phyloP scores from a whole-genome alignment of 2,113 vertebrate genomes.

The Mustela lutreola region DNA sequence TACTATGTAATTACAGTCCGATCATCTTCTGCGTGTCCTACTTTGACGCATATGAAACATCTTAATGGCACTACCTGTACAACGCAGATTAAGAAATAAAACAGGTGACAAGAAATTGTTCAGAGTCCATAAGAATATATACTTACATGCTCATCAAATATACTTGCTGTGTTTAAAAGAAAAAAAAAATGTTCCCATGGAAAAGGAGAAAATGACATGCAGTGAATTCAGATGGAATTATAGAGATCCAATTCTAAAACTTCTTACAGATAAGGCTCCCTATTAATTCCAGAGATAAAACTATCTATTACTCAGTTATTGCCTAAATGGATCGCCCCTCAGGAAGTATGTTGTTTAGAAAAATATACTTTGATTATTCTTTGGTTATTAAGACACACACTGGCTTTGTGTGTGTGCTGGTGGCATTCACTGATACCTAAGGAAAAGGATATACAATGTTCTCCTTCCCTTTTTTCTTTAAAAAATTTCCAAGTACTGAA shows the following conservation, averaged over 20 bases:
- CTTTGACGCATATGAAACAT: slow-evolving; percentile 75
- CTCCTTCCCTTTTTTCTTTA: not conserved
- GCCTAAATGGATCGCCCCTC: not conserved
- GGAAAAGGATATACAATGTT: not conserved
- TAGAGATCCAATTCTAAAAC: not conserved
- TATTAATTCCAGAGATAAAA: not conserved
- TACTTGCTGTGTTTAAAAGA: not conserved
- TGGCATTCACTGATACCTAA: not conserved
- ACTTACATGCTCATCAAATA: slow-evolving; percentile 6
- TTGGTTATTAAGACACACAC: not conserved
- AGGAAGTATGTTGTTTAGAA: not conserved
- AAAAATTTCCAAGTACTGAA: not conserved
- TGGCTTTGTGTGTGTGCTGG: not conserved
- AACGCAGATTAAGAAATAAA: slow-evolving; percentile 79
- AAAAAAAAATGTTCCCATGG: not conserved
- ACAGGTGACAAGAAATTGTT: slow-evolving; percentile 70
- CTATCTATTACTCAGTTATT: not conserved
- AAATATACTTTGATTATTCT: not conserved
- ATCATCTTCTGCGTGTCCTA: slow-evolving; percentile 29
- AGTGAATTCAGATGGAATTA: not conserved
- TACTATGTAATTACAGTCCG: slow-evolving; percentile 80
- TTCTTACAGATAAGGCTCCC: not conserved
- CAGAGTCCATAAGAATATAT: slow-evolving; percentile 22
- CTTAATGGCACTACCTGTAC: slow-evolving; percentile 75
- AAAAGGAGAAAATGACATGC: not conserved